A percentile compares a stretch with the other conserved stretches of the same genome.
Conservation (phyloP, 2,888 invertebrate genomes). For the Nebria salina region DNA sequence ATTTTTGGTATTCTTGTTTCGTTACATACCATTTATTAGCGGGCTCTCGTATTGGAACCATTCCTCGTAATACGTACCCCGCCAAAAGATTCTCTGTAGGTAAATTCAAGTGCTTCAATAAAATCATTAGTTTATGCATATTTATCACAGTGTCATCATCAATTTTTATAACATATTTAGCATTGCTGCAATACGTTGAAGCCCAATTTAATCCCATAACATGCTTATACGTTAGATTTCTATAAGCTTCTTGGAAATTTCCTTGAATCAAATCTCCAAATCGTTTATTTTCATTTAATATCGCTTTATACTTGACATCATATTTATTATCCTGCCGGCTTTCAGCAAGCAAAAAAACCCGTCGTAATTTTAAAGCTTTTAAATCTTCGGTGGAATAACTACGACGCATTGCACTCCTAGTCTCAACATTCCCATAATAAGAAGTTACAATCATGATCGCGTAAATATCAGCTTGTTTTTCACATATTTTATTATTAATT, state of each 20-base stretch:
- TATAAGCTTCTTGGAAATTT: slow-evolving; percentile 79
- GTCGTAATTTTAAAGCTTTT: slow-evolving; percentile 66
- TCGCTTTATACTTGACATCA: slow-evolving; percentile 66
- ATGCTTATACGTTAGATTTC: slow-evolving; percentile 84
- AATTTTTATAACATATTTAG: slow-evolving; percentile 78
- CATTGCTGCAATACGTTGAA: slow-evolving; percentile 67
- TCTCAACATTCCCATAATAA: slow-evolving; percentile 76
- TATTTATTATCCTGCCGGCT: slow-evolving; percentile 66
- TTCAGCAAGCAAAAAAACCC: slow-evolving; percentile 76
- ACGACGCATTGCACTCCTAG: slow-evolving; percentile 75
- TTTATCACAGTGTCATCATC: slow-evolving; percentile 85
- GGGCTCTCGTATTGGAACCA: slow-evolving; percentile 71
- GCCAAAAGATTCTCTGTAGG: slow-evolving; percentile 64
- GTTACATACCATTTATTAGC: slow-evolving; percentile 86
- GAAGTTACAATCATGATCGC: slow-evolving; percentile 75
- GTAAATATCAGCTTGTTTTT: slow-evolving; percentile 50
- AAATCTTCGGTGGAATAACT: slow-evolving; percentile 71
- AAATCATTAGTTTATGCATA: slow-evolving; percentile 67
- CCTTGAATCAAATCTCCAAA: slow-evolving; percentile 81
- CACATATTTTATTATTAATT: slow-evolving; percentile 52
- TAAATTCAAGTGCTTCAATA: slow-evolving; percentile 61
- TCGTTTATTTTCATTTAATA: slow-evolving; percentile 70
- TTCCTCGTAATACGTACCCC: slow-evolving; percentile 74
- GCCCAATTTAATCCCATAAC: slow-evolving; percentile 84
- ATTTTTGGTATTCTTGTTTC: slow-evolving; percentile 69